Evolutionary conservation across 1,140 invertebrate genomes (phyloP).

Genomic region (Drosophila trapezifrons): DNA sequence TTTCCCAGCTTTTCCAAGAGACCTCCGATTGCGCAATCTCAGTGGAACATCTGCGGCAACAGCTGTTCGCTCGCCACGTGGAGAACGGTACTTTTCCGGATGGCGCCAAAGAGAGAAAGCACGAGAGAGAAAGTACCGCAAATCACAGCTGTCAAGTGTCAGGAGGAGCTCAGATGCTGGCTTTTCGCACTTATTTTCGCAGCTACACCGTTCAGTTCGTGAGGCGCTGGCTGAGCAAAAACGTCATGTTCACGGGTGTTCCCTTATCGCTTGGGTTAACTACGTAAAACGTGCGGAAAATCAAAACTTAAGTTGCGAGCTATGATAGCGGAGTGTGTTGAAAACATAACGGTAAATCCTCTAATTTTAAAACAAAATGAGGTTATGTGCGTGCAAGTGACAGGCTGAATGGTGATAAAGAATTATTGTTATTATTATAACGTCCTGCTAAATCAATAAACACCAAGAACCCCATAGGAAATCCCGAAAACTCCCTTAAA

Average conservation of each 20-base stretch:
- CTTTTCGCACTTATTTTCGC: slow-evolving; percentile 25
- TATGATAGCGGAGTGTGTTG: slow-evolving; percentile 9
- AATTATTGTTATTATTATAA: slow-evolving; percentile 23
- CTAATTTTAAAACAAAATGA: not conserved
- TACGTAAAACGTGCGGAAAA: slow-evolving; percentile 48
- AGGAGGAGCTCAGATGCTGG: slow-evolving; percentile 65
- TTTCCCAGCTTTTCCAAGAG: slow-evolving; percentile 1
- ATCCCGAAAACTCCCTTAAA: too few species aligned
- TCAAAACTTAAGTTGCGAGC: slow-evolving; percentile 8
- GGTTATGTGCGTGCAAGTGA: slow-evolving; percentile 29
- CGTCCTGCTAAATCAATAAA: slow-evolving; percentile 55
- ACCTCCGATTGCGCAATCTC: slow-evolving; percentile 7
- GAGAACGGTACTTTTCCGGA: slow-evolving; percentile 27
- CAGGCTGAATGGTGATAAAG: slow-evolving; percentile 37
- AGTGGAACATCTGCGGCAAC: slow-evolving; percentile 34
- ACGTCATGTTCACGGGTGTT: slow-evolving; percentile 52
- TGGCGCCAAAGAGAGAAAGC: slow-evolving; percentile 63
- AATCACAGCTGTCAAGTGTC: slow-evolving; percentile 68
- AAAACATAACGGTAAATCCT: not conserved
- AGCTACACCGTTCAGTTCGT: slow-evolving; percentile 58
- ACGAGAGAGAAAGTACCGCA: slow-evolving; percentile 33
- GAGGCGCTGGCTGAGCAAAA: slow-evolving; percentile 69
- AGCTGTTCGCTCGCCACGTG: slow-evolving; percentile 65
- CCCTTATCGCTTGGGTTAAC: not conserved
- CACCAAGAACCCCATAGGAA: not conserved